These are phyloP conservation scores for Sesia apiformis DNA, from an alignment of 2,888 invertebrate species.

Conservation along the genomic window DNA sequence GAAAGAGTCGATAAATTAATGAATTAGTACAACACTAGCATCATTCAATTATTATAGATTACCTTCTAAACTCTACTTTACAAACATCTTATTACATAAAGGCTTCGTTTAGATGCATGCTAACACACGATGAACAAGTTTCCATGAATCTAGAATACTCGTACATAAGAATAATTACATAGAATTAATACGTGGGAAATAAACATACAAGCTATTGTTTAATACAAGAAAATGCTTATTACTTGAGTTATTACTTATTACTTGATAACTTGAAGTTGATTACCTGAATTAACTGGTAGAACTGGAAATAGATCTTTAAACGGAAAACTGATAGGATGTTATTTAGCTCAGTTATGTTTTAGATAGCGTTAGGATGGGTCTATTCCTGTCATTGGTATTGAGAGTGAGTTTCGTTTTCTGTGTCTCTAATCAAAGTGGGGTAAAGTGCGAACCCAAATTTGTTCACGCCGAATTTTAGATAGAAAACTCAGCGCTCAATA, in stretches of 20 bases:
- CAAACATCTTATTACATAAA: neutral
- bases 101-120: neutral
- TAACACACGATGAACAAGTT: neutral
- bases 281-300: constrained; percentile 26
- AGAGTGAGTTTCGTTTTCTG: neutral
- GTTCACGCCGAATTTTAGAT: too few species aligned
- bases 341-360: constrained; percentile 17
- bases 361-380: constrained; percentile 34
- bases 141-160: neutral
- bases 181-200: constrained; percentile 3
- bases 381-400: constrained; percentile 20
- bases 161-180: constrained; percentile 1
- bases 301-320: constrained; percentile 12
- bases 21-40: too few species aligned
- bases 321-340: neutral
- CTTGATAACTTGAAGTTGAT: constrained; percentile 2
- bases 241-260: too few species aligned
- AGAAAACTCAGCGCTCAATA: too few species aligned
- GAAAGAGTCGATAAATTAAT: too few species aligned
- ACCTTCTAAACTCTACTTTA: too few species aligned
- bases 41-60: too few species aligned
- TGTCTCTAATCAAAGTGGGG: too few species aligned
- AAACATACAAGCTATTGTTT: constrained; percentile 1
- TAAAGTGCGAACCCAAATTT: too few species aligned
- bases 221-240: too few species aligned